Evolutionary conservation across 2,888 invertebrate genomes (phyloP).

Genomic region (Zele albiditarsus): DNA sequence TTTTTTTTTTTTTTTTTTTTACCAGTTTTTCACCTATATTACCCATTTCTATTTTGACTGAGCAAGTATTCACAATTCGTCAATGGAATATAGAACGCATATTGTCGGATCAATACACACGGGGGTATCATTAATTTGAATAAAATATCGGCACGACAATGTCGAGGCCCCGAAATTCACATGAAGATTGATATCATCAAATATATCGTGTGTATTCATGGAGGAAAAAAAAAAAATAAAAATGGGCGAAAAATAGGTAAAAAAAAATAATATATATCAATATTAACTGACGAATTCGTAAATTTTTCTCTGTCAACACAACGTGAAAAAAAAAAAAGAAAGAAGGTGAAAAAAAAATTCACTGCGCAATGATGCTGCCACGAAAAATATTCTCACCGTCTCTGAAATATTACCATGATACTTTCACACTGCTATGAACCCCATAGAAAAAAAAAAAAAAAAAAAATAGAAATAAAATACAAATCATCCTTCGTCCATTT

Average conservation of each 20-base stretch:
- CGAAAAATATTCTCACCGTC: background rate
- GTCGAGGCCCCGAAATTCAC: background rate
- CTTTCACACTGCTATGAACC: background rate
- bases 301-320: background rate
- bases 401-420: background rate
- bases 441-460: background rate
- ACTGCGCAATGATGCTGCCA: background rate
- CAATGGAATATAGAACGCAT: conserved; percentile 18
- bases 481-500: background rate
- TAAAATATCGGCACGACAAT: conserved; percentile 44
- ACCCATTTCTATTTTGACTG: background rate
- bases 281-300: background rate
- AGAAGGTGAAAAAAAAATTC: conserved; percentile 11
- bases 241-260: background rate
- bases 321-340: background rate
- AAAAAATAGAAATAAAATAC: background rate
- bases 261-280: background rate
- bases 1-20: background rate
- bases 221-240: conserved; percentile 28
- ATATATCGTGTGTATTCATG: background rate
- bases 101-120: conserved; percentile 35
- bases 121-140: conserved; percentile 46
- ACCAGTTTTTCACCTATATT: too few relatives aligned
- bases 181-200: conserved; percentile 1
- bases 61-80: conserved; percentile 35